Percentiles rank a stretch among this genome's conserved stretches.
These are phyloP conservation scores for Tinea pellionella DNA, from an alignment of 2,888 invertebrate species.

Conservation along the genomic window DNA sequence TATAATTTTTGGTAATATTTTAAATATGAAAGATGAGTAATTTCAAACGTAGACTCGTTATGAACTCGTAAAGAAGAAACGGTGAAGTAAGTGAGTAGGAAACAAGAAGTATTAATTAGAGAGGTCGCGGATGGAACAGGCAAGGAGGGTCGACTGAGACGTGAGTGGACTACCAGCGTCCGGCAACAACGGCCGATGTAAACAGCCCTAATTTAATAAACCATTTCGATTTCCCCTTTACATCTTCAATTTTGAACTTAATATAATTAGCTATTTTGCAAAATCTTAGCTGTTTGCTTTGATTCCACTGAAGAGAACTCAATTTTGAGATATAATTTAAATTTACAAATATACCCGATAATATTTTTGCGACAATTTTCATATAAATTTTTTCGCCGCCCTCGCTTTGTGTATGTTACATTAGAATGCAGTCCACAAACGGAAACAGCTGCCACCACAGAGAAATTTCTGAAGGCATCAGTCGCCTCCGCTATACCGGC, in stretches of 20 bases:
- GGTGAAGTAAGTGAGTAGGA: conserved; percentile 8
- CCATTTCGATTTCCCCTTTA: conserved; percentile 13
- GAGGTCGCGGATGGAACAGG: conserved; percentile 10
- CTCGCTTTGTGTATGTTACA: no score
- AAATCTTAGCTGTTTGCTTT: conserved; percentile 5
- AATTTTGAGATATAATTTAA: neutral
- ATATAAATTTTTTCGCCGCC: no score
- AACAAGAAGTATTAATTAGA: conserved; percentile 20
- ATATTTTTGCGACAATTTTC: no score
- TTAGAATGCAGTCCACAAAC: no score
- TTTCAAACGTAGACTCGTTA: conserved; percentile 8
- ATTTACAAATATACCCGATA: neutral
- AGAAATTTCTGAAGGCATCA: no score
- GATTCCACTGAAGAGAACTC: neutral
- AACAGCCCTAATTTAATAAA: conserved; percentile 20
- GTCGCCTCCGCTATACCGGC: no score
- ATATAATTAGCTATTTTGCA: conserved; percentile 6
- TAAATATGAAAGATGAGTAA: neutral
- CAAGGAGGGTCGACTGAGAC: conserved; percentile 13
- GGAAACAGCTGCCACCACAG: no score
- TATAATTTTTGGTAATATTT: no score
- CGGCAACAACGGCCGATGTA: conserved; percentile 14
- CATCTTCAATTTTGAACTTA: neutral
- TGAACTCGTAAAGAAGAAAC: conserved; percentile 11
- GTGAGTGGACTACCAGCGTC: conserved; percentile 17